Evolutionary conservation across 1,140 invertebrate species (phyloP), one percentile per base, ranked within the genome.

Genomic region (Drosophila arawakana): DNA sequence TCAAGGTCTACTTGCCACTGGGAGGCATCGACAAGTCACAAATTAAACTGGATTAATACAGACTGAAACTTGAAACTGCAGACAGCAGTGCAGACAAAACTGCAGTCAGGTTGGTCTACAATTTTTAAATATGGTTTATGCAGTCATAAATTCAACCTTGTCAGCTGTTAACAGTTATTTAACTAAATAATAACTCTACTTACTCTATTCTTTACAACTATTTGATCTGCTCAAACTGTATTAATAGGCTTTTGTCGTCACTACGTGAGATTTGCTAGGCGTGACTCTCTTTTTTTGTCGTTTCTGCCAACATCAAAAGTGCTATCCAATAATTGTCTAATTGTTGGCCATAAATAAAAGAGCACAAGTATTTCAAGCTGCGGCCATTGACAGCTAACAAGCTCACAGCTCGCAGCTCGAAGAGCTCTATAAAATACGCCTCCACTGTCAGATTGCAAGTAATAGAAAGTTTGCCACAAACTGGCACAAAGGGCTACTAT

Each of bases 191-290:
- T 59, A 52, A 39, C 15, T 37, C 46, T 49, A 66, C 66, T 59
- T 57, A 6, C 10, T 39, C 34, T 39, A 49, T 57, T 35, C 25
- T 25, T 18, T 25, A 21, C 13, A 30, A 61, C 57, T 58, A 62
- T 80, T 76, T 68, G 41, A 34, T 18, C 69, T 68, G 39, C 8
- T 52, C 47, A 44, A 43, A 41, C 39, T 18, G n/a, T 39, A 79
- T 85, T 78, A 81, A 85, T 86, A 86, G 76, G 82, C 76, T 81
- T 81, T 73, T 70, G 62, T 69, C 49, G 80, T 80, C 67, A 63
- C 59, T 11, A 25, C 54, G 47, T 54, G 52, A 35, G 46, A 55
- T 52, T 30, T 43, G 62, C 49, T 68, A 84, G 80, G 76, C 76
- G 60, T 62, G 54, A 57, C 25, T 65, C 43, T 65, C 43, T 21